These are phyloP conservation scores for Uropetala carovei DNA, from an alignment of 2,888 invertebrate genomes.

Conservation along the genomic window DNA sequence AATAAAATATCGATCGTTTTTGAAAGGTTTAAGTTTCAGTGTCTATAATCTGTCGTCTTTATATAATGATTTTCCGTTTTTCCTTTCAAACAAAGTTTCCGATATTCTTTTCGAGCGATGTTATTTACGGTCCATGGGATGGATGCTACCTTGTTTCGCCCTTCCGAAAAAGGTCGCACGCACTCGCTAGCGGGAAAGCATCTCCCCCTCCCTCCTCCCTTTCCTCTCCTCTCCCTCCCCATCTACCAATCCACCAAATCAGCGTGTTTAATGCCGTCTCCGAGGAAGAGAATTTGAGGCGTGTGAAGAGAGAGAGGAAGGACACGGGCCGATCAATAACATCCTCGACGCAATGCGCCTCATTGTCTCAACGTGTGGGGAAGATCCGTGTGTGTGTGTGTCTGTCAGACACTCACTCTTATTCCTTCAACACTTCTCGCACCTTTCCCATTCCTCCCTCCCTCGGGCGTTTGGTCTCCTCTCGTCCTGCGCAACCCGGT, in stretches of 20 bases:
- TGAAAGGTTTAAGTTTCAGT: too few relatives aligned
- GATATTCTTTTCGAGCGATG: too few relatives aligned
- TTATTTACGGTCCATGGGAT: too few relatives aligned
- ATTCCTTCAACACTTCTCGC: background rate
- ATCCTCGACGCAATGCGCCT: conserved; percentile 57
- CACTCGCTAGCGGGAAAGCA: too few relatives aligned
- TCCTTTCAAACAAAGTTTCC: too few relatives aligned
- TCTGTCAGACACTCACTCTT: conserved; percentile 7
- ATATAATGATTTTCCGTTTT: too few relatives aligned
- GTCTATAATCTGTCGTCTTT: too few relatives aligned
- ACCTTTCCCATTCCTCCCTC: background rate
- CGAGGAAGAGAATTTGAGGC: conserved; percentile 33
- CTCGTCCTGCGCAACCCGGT: background rate
- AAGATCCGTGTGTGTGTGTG: background rate
- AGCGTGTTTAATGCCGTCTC: conserved; percentile 41
- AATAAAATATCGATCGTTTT: too few relatives aligned
- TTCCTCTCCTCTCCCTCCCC: background rate
- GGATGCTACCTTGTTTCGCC: too few relatives aligned
- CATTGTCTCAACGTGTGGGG: conserved; percentile 37
- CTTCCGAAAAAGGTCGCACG: too few relatives aligned
- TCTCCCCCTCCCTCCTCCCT: background rate
- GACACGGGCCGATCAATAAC: conserved; percentile 49
- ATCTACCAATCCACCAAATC: background rate
- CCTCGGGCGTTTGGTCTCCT: background rate
- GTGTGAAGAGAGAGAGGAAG: conserved; percentile 30